Base-by-base conservation (phyloP, 2,113 vertebrate genomes). In the Nothobranchius kuhntae region DNA sequence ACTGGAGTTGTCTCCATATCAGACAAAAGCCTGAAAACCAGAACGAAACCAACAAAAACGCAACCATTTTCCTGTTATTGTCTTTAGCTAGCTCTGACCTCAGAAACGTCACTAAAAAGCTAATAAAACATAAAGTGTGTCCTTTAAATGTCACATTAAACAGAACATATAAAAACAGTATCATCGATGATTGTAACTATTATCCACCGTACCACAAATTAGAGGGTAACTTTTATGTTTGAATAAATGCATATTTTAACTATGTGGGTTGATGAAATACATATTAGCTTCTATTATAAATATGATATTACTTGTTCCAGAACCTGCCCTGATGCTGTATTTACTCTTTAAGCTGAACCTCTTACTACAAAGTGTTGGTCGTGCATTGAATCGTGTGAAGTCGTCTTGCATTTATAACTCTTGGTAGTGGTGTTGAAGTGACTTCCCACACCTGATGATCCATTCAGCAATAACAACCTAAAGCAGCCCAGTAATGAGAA, bases 381-480 rank as follows among this genome's bases (percentile, higher is more conserved):
- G 76, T 82, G 61, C 57, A 71, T 65, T 80, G 75, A 82, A 56
- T 1, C 83, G 65, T 66, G 78, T 87, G 47, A 61, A 77, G 71
- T 70, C 55, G 38, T 78, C 54, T 76, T 66, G 61, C 71, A 68
- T 80, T 76, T 73, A 59, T 58, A 42, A 40, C 21, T 40, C 61
- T 30, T 36, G 7, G 48, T 26, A 52, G 73, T 47, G 24, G 30
- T 69, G 38, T 75, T 48, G n/a, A 58, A 45, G 50, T 69, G 71
- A 69, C 60, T 68, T 45, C 10, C 65, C 44, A 62, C 44, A 59
- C 13, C 44, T 64, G 64, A 47, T 55, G 59, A 70, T 66, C 42
- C 15, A 30, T 81, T 79, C 59, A 88, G 89, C 84, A 90, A 86
- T 89, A 90, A 87, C n/a, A 56, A 71, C 47, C 68, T 57, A 54